These are phyloP conservation scores for Eupithecia vulgata DNA, from an alignment of 2,888 invertebrate species.

Conservation along the genomic window DNA sequence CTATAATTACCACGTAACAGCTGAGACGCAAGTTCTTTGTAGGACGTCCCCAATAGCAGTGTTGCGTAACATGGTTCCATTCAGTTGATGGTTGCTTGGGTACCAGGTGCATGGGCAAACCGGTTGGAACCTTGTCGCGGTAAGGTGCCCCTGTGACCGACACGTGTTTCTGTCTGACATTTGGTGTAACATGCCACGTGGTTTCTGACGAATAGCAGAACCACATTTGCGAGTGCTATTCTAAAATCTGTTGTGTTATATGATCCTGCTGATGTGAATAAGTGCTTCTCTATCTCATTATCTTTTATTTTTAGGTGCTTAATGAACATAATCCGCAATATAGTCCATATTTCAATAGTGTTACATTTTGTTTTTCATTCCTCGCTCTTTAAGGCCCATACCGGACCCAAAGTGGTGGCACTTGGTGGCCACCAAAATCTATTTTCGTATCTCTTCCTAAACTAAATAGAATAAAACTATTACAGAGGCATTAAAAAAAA, in stretches of 20 bases:
- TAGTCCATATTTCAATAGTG: not conserved
- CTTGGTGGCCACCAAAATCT: no score
- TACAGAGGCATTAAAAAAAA: no score
- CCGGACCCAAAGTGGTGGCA: no score
- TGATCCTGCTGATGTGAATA: not conserved
- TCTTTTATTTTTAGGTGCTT: not conserved
- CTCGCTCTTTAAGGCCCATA: no score
- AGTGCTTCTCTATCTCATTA: not conserved
- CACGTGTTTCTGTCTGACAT: constrained; percentile 13
- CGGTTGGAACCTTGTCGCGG: constrained; percentile 35
- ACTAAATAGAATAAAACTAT: no score
- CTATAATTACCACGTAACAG: constrained; percentile 35
- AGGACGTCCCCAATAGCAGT: constrained; percentile 45
- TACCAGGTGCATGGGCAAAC: constrained; percentile 32
- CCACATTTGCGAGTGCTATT: not conserved
- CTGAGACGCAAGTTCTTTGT: constrained; percentile 39
- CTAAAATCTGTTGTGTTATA: not conserved
- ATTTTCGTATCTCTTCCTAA: no score
- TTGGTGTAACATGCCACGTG: constrained; percentile 1
- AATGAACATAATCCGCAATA: not conserved
- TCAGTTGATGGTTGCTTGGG: constrained; percentile 28
- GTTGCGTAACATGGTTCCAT: constrained; percentile 45
- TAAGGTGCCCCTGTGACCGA: constrained; percentile 25
- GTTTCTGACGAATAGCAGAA: not conserved
- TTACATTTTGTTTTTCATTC: no score